phyloP scores from a whole-genome alignment of 2,113 vertebrate species.

The Syrrhaptes paradoxus region DNA sequence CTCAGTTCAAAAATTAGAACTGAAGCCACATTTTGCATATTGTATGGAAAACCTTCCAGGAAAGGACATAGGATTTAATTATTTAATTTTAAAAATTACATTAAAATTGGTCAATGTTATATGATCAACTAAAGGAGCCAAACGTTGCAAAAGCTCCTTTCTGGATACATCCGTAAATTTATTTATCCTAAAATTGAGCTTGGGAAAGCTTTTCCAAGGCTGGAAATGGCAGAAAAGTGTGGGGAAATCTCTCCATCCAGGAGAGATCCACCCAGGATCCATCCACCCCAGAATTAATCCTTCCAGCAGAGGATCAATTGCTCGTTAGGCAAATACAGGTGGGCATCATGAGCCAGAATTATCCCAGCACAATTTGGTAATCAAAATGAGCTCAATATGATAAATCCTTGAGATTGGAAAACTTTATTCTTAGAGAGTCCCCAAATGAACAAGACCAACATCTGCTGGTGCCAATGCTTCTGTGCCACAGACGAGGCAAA shows the following conservation, averaged over 20 bases:
- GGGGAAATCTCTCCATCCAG: background rate
- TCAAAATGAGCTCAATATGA: background rate
- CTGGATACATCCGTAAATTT: fast-evolving
- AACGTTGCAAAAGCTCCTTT: background rate
- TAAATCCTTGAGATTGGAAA: background rate
- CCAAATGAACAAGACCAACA: background rate
- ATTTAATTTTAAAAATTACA: background rate
- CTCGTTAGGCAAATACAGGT: fast-evolving
- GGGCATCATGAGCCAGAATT: background rate
- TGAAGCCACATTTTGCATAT: background rate
- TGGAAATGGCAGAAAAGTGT: background rate
- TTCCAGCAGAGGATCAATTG: background rate
- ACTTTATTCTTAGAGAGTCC: background rate
- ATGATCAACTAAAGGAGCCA: background rate
- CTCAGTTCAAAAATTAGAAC: background rate
- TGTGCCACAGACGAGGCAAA: fast-evolving
- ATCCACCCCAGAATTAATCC: background rate
- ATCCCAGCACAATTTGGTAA: background rate
- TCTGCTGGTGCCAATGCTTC: fast-evolving
- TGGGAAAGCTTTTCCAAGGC: background rate
- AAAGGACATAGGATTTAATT: background rate
- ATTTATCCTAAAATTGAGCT: background rate
- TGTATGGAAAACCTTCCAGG: background rate
- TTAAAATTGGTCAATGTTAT: background rate
- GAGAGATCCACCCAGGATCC: background rate